Base-by-base conservation (phyloP, 2,113 vertebrate genomes). In the Dermatemys mawii region DNA sequence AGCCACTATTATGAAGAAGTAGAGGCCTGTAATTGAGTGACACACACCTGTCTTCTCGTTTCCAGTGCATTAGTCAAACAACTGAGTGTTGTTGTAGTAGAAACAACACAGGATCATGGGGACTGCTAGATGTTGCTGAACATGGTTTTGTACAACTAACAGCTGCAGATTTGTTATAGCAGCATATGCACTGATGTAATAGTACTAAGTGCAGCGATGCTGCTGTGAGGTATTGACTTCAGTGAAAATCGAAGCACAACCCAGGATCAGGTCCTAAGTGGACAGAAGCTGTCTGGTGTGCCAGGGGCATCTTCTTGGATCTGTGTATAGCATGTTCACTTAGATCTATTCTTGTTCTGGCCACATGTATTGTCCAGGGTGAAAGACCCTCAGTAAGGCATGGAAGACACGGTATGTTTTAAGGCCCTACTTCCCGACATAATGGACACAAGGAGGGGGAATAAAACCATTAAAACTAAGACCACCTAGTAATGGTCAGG, bases 151-250 rank as follows among this genome's bases (percentile, higher is more conserved):
- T 38, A 70, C 19, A 70, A 22, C 63, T 70, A n/a, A 22, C 19
- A 70, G n/a, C 63, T 21, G 17, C 63, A 22, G n/a, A 38, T 38
- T 63, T 63, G 63, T 38, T 38, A 21, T 22, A 35, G 35, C n/a
- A 70, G 19, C 60, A 5, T 17, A n/a, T 67, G 35, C 60, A n/a
- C 8, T 19, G 60, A 38, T 38, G 8, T 70, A 70, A 38, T 44
- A 87, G 41, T 55, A 32, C 51, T 5, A 0, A 0, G 1, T 29
- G 55, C 83, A n/a, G 17, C 32, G 48, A 4, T 0, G 55, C 50
- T 0, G 0, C 51, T 82, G 78, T 73, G 35, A 2, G 79, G 73
- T 9, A 0, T 67, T 78, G 88, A 35, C 32, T 78, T 27, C 14
- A 63, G 4, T 50, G 50, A 22, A 54, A 27, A 53, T 70, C 73